A percentile compares a stretch with the other conserved stretches of the same genome.
These are phyloP conservation scores for Stratiomys singularior DNA, from an alignment of 2,888 invertebrate species.

Conservation along the genomic window DNA sequence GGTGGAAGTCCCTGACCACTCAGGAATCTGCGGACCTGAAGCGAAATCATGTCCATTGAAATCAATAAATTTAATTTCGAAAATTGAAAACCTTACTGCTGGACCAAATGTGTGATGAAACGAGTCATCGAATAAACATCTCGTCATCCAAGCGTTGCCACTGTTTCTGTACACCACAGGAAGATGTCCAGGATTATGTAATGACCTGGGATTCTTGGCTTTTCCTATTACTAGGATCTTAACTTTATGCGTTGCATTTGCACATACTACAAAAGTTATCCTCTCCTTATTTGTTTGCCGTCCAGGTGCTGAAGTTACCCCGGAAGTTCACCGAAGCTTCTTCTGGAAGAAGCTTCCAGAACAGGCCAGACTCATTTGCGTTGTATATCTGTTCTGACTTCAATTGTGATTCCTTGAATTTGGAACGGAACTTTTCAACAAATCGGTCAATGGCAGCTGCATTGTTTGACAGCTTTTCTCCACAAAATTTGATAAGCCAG, in stretches of 20 bases:
- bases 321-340: conserved; percentile 18
- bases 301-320: conserved; percentile 33
- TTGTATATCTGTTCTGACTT: conserved; percentile 27
- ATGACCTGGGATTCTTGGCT: conserved; percentile 36
- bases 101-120: conserved; percentile 46
- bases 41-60: conserved; percentile 25
- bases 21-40: conserved; percentile 33
- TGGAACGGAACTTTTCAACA: conserved; percentile 3
- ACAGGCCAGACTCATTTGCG: background rate
- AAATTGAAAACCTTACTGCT: conserved; percentile 37
- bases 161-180: conserved; percentile 48
- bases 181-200: conserved; percentile 57
- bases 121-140: conserved; percentile 42
- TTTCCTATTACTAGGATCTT: conserved; percentile 27
- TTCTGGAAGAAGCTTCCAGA: too few species aligned
- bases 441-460: too few species aligned
- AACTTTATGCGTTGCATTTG: conserved; percentile 28
- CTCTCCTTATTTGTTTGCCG: conserved; percentile 26
- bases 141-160: conserved; percentile 55
- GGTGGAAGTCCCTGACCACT: too few species aligned
- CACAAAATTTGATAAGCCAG: conserved; percentile 20
- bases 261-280: conserved; percentile 29
- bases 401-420: conserved; percentile 25
- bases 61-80: conserved; percentile 15
- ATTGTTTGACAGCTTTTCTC: too few species aligned